Conservation (phyloP, 2,797 vertebrate genomes). For the Pachyuromys duprasi region DNA sequence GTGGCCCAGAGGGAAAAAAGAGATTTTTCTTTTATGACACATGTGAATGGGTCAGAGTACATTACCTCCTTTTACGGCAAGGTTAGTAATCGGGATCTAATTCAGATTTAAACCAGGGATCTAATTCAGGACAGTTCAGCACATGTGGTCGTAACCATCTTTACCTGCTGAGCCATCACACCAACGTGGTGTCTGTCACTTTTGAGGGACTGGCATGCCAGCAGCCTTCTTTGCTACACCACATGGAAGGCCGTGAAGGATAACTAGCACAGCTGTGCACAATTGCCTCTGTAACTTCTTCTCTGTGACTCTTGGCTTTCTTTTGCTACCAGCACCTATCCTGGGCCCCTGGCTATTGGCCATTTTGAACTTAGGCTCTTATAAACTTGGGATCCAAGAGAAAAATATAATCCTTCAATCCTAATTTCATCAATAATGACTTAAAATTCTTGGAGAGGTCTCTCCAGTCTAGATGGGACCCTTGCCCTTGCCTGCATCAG, state of each 20-base stretch:
- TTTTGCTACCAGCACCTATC: background rate
- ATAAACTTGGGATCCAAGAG: slow-evolving; percentile 7
- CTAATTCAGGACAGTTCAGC: background rate
- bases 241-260: background rate
- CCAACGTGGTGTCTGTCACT: background rate
- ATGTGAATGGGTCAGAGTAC: background rate
- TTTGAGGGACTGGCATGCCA: background rate
- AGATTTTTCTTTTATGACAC: background rate
- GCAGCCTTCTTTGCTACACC: background rate
- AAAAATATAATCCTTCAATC: slow-evolving; percentile 34
- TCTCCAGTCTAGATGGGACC: background rate
- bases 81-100: background rate
- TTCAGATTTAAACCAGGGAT: background rate
- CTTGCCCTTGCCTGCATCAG: background rate
- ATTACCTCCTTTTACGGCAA: background rate
- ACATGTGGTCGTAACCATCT: background rate
- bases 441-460: background rate
- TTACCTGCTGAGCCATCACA: background rate
- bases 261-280: background rate
- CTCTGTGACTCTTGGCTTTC: background rate
- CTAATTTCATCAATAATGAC: background rate
- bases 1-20: background rate
- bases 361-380: background rate
- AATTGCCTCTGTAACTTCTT: background rate
- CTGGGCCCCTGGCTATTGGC: background rate